Evolutionary conservation across 2,113 vertebrate genomes (phyloP), one percentile per base, ranked within the genome.

Genomic region (Hippocampus guttulatus): DNA sequence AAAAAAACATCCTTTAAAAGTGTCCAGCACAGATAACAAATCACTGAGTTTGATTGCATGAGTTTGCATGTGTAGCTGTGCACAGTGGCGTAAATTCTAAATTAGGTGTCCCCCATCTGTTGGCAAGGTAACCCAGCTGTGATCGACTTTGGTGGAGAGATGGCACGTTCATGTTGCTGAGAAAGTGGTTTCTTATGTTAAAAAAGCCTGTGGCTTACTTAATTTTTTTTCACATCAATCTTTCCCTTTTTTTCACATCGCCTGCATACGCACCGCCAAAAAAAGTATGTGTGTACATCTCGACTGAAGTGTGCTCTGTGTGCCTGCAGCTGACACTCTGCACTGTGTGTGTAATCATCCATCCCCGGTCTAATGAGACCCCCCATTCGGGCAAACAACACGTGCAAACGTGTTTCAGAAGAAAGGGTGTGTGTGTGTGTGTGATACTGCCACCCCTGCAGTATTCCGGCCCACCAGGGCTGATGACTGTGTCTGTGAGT

Each of bases 391-490:
- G 30, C 30, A 30, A 30, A 30, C 30, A 30, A 30, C 30, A 30
- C 30, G 3, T 4, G 30, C 30, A 33, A 33, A 5, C 30, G 30
- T 30, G 30, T 3, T 30, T 30, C 30, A 30, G 30, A 30, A 30
- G 30, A 30, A 30, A 30, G 30, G 30, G 30, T 66, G 73, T 70
- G 74, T 64, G 71, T 75, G 70, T 74, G 69, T 84, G 84, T 87
- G 89, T 87, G 81, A 84, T 75, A 71, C 75, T 74, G 69, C 86
- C 80, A 65, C 87, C 87, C 84, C 81, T 84, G 79, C 86, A 82
- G 83, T 70, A 84, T 78, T 75, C 75, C 62, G 1, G 76, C 77
- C 84, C 89, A 82, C 85, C 71, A 57, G 38, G 67, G 64, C 78
- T 73, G 85, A 88, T 90, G 89, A 89, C 80, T 3, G 12, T 38